Percentiles rank a stretch among this genome's conserved stretches.
phyloP scores from a whole-genome alignment of 2,888 invertebrate species.

The Diplazon laetatorius region DNA sequence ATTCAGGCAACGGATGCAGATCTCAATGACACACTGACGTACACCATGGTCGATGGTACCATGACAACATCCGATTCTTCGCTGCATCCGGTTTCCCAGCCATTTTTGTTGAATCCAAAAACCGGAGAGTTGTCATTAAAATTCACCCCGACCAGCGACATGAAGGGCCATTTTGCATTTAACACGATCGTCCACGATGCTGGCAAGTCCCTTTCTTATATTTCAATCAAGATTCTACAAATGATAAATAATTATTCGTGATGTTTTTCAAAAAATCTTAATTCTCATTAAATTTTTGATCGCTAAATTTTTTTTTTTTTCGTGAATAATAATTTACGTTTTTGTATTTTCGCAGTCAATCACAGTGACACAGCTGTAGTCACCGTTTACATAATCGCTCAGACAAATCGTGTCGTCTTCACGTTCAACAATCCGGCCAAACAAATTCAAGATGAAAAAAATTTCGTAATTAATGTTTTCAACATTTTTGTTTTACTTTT shows the following conservation, averaged over 20 bases:
- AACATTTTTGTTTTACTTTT: no score
- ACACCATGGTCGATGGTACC: constrained; percentile 77
- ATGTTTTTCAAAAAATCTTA: no score
- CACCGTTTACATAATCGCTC: constrained; percentile 85
- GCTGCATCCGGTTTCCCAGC: constrained; percentile 80
- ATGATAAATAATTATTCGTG: no score
- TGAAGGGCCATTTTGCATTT: constrained; percentile 87
- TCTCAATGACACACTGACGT: constrained; percentile 80
- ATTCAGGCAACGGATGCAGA: constrained; percentile 85
- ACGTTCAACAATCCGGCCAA: constrained; percentile 84
- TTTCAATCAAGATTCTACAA: no score
- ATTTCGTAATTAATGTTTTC: constrained; percentile 83
- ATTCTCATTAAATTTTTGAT: no score
- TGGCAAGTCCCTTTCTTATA: no score
- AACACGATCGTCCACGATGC: constrained; percentile 84
- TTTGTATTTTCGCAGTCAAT: constrained; percentile 75
- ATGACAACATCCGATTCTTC: constrained; percentile 79
- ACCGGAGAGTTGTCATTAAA: constrained; percentile 84
- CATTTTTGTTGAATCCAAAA: constrained; percentile 81
- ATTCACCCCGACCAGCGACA: constrained; percentile 83
- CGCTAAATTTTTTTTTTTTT: no score
- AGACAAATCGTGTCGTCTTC: constrained; percentile 85
- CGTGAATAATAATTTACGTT: not conserved
- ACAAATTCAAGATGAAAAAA: constrained; percentile 80
- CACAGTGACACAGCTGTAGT: constrained; percentile 83